Evolutionary conservation across 1,140 invertebrate genomes (phyloP), one percentile per base, ranked within the genome.

Genomic region (Macrobrachium rosenbergii): DNA sequence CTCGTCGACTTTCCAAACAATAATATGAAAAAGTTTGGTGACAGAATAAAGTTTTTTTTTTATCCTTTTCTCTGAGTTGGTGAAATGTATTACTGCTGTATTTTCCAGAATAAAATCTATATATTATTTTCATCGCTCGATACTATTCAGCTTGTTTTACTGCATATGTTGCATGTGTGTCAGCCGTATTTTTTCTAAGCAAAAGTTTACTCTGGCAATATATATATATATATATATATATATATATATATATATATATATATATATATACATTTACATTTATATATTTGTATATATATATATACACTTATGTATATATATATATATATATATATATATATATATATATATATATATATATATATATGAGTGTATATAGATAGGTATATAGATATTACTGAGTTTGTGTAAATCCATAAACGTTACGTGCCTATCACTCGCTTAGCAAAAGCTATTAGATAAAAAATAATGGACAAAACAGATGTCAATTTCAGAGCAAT

Each of bases 331-430:
- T 67, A 67, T 67, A 67, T 67, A 67, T n/a, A 67, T n/a, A 67
- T 67, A 67, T 67, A 67, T 67, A 67, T 67, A 67, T 67, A 67
- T 67, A 67, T 67, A 67, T 67, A 67, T 67, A 67, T 67, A 67
- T 67, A 67, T 67, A 67, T 67, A 67, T n/a, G n/a, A n/a, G n/a
- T n/a, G n/a, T 67, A 67, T 67, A 67, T 67, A 67, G 5, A 67
- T 14, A 67, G 5, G 12, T 23, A 67, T 67, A 67, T 67, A 67
- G 5, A 67, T 14, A 67, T 28, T 11, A 3, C 8, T 28, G 16
- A 8, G 16, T 28, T 0, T 28, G 0, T 8, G 16, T 28, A 12
- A 0, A 7, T 67, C 8, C 8, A 67, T 67, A 67, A 11, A 67
- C 16, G 16, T 67, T 0, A 37, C 1, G 1, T 37, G 28, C 28